Conservation (phyloP, 2,888 invertebrate genomes). For the Scaptomyza cyrtandrae region DNA sequence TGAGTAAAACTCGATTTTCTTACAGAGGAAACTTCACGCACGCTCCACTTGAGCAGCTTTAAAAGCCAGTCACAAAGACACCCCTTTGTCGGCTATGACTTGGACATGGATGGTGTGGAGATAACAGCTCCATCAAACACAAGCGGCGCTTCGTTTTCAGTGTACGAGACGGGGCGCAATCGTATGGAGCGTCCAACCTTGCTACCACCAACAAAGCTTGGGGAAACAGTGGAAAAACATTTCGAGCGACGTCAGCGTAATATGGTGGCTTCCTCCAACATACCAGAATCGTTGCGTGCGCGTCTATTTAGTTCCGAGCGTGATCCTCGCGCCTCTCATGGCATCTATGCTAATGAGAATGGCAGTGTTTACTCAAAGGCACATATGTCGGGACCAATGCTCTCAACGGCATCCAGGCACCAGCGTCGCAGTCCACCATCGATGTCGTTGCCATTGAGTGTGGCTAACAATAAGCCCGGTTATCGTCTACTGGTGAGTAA, state of each 20-base stretch:
- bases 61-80: conserved; percentile 10
- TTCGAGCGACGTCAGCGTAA: conserved; percentile 73
- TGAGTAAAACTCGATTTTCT: not conserved
- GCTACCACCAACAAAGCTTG: conserved; percentile 28
- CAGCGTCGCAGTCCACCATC: conserved; percentile 40
- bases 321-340: conserved; percentile 83
- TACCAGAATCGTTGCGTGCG: conserved; percentile 83
- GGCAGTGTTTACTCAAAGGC: conserved; percentile 27
- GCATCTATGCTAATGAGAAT: conserved; percentile 83
- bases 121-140: conserved; percentile 25
- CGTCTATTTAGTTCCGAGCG: conserved; percentile 82
- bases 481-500: conserved; percentile 96
- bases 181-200: conserved; percentile 76
- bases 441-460: conserved; percentile 42
- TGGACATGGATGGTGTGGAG: conserved; percentile 51
- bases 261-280: conserved; percentile 77
- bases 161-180: conserved; percentile 82
- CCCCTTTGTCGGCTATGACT: conserved; percentile 26
- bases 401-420: conserved; percentile 14
- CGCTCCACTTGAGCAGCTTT: conserved; percentile 50
- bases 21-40: conserved; percentile 61
- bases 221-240: conserved; percentile 41
- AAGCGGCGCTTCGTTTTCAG: conserved; percentile 81
- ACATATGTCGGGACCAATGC: not conserved
- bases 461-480: conserved; percentile 85